phyloP scores from a whole-genome alignment of 2,797 vertebrate species.

The Leptodactylus fallax region DNA sequence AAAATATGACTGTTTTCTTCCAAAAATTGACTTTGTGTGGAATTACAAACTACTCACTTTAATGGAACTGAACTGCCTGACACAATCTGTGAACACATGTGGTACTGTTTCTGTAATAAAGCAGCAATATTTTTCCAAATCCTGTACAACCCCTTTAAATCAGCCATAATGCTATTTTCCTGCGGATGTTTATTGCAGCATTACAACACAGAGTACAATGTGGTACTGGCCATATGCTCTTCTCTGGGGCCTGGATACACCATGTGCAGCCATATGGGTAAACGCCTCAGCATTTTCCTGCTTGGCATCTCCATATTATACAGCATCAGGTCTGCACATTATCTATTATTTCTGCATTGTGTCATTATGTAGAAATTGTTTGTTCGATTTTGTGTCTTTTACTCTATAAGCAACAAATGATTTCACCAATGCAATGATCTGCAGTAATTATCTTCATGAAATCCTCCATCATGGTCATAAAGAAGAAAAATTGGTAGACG shows the following conservation, averaged over 20 bases:
- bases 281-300: neutral
- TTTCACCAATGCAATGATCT: neutral
- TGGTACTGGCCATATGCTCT: neutral
- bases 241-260: neutral
- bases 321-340: neutral
- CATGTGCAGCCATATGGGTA: constrained; percentile 6
- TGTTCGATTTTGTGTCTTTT: no score
- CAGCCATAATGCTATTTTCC: neutral
- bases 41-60: neutral
- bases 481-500: no score
- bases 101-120: neutral
- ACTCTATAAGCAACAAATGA: neutral
- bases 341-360: neutral
- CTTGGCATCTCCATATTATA: neutral
- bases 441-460: neutral
- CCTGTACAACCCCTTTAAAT: neutral
- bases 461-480: neutral
- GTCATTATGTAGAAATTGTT: neutral
- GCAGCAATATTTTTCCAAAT: neutral
- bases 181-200: neutral
- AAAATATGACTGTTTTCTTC: neutral
- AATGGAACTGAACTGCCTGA: neutral
- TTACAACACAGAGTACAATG: constrained; percentile 2
- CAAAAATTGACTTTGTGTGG: neutral
- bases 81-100: neutral